Conservation (phyloP, 2,888 invertebrate species). For the Chouioia cunea region DNA sequence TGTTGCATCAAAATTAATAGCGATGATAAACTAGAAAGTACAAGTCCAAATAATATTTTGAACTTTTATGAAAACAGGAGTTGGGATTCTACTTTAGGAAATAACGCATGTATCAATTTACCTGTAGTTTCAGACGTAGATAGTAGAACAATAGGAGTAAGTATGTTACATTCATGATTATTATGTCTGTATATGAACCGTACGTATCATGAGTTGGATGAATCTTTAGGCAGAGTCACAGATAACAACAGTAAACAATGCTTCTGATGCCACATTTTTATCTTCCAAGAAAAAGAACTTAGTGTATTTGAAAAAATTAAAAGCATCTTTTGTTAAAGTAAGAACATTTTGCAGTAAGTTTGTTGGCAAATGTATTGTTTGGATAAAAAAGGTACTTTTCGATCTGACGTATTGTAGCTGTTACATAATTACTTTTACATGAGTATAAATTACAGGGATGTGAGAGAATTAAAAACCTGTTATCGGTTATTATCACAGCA, state of each 20-base stretch:
- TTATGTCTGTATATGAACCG: neutral
- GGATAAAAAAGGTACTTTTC: constrained; percentile 52
- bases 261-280: constrained; percentile 4
- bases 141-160: constrained; percentile 2
- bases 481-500: constrained; percentile 24
- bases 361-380: constrained; percentile 49
- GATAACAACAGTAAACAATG: constrained; percentile 10
- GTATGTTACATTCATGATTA: neutral
- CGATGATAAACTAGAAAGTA: constrained; percentile 12
- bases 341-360: constrained; percentile 53
- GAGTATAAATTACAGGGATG: constrained; percentile 50
- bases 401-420: neutral
- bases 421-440: neutral
- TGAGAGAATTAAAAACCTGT: constrained; percentile 34
- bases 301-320: constrained; percentile 23
- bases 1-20: neutral
- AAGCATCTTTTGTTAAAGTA: constrained; percentile 40
- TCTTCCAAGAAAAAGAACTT: constrained; percentile 6
- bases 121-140: constrained; percentile 50
- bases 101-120: constrained; percentile 42
- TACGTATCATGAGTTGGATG: neutral
- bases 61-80: neutral
- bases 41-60: constrained; percentile 11
- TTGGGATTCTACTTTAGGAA: neutral
- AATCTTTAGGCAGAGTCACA: constrained; percentile 25